A percentile compares a stretch with the other conserved stretches of the same genome.
These are phyloP conservation scores for Eriocheir sinensis DNA, from an alignment of 1,140 invertebrate genomes.

Conservation along the genomic window DNA sequence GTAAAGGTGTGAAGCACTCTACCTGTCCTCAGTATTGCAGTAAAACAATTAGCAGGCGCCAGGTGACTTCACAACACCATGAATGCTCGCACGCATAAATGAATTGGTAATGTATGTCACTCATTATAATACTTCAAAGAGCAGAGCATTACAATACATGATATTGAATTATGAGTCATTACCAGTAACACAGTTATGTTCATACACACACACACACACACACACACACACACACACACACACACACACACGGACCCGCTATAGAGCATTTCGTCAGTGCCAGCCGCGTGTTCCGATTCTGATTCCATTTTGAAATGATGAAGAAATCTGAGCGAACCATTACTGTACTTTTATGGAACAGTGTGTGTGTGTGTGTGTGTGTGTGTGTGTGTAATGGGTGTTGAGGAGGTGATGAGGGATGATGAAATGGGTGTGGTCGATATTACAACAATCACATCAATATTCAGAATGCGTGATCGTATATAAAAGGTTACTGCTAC, in stretches of 20 bases:
- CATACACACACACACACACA: slow-evolving; percentile 23
- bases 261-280: neutral
- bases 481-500: too few relatives aligned
- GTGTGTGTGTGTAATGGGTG: too few relatives aligned
- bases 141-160: slow-evolving; percentile 55
- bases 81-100: slow-evolving; percentile 39
- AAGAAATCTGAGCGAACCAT: slow-evolving; percentile 29
- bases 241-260: slow-evolving; percentile 6
- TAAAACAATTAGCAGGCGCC: slow-evolving; percentile 42
- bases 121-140: slow-evolving; percentile 58
- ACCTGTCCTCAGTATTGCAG: slow-evolving; percentile 3
- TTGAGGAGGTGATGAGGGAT: too few relatives aligned
- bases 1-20: neutral
- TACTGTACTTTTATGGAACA: neutral
- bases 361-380: slow-evolving; percentile 46
- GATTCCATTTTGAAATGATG: neutral
- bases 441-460: too few relatives aligned
- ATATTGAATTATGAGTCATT: slow-evolving; percentile 54
- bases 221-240: slow-evolving; percentile 22
- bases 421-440: too few relatives aligned
- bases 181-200: slow-evolving; percentile 27
- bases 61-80: slow-evolving; percentile 49
- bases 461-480: too few relatives aligned
- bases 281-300: neutral
- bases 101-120: slow-evolving; percentile 56